Conservation (phyloP, 2,797 vertebrate genomes). For the Euthynnus affinis region DNA sequence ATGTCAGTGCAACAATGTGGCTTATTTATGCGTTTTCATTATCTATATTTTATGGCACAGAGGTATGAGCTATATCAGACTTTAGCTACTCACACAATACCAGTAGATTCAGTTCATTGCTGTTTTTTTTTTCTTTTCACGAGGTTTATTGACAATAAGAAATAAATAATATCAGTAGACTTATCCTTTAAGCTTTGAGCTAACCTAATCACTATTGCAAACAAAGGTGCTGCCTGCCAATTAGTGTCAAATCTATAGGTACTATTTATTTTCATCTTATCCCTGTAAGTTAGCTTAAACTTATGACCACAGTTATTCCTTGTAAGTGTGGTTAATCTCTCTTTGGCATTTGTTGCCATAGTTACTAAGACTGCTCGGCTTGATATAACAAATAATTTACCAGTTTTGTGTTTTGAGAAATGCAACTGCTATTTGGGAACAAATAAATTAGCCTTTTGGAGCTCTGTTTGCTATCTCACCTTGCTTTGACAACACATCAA, state of each 20-base stretch:
- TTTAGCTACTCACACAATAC: neutral
- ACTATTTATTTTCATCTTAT: conserved; percentile 9
- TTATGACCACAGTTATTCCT: neutral
- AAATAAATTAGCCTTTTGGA: neutral
- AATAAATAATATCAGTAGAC: neutral
- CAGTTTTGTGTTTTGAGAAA: neutral
- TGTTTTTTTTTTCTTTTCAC: conserved; percentile 5
- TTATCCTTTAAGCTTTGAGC: conserved; percentile 14
- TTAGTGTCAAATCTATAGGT: conserved; percentile 3
- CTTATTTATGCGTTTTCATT: neutral
- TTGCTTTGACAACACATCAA: no score
- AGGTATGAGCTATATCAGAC: neutral
- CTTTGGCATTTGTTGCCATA: conserved; percentile 22
- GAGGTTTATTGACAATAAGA: neutral
- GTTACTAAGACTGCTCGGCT: neutral
- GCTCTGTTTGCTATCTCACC: neutral
- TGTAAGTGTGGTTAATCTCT: neutral
- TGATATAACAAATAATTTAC: neutral
- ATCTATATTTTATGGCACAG: neutral
- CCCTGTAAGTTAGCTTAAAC: neutral
- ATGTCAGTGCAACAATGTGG: neutral
- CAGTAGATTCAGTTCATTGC: neutral
- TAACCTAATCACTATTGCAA: conserved; percentile 13
- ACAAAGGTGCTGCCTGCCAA: conserved; percentile 12
- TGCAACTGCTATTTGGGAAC: neutral